A percentile compares a stretch with the other conserved stretches of the same genome.
Conservation (phyloP, 2,888 invertebrate species). For the Schizotus pectinicornis region DNA sequence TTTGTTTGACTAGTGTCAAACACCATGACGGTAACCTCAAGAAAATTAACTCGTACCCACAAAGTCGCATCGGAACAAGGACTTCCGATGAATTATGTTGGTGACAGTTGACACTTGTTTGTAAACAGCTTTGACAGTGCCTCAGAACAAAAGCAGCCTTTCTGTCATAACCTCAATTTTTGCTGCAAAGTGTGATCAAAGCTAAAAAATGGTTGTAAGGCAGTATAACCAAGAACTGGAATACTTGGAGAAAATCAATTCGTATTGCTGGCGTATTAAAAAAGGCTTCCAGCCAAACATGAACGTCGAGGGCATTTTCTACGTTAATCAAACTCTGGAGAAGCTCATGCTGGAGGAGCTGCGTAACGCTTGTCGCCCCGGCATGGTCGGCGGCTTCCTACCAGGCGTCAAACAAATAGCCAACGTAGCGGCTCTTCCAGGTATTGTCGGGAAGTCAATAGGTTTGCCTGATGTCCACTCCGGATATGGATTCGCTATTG, state of each 20-base stretch:
- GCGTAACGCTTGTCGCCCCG: conserved; percentile 86
- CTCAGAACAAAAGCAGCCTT: no score
- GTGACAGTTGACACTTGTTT: no score
- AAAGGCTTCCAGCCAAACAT: conserved; percentile 99
- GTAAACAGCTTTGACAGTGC: no score
- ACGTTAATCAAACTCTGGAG: conserved; percentile 91
- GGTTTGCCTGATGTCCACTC: conserved; percentile 97
- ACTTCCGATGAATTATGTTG: no score
- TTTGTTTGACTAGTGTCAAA: no score
- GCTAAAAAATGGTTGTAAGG: conserved; percentile 79
- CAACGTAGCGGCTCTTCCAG: conserved; percentile 97
- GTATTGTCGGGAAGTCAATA: conserved; percentile 92
- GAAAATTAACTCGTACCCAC: no score
- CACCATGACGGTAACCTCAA: no score
- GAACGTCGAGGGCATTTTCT: conserved; percentile 98
- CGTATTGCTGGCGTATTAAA: conserved; percentile 91
- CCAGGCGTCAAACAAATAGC: conserved; percentile 99
- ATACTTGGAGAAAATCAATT: conserved; percentile 87
- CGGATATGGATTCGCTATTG: conserved; percentile 99
- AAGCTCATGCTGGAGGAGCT: conserved; percentile 97
- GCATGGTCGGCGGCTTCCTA: conserved; percentile 92
- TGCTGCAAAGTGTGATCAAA: not conserved
- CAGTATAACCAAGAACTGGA: conserved; percentile 92
- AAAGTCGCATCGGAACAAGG: no score
- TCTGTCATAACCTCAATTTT: no score